A percentile compares a stretch with the other conserved stretches of the same genome.
phyloP scores from a whole-genome alignment of 2,113 vertebrate species.

The Cyphomyrus plagiostoma region DNA sequence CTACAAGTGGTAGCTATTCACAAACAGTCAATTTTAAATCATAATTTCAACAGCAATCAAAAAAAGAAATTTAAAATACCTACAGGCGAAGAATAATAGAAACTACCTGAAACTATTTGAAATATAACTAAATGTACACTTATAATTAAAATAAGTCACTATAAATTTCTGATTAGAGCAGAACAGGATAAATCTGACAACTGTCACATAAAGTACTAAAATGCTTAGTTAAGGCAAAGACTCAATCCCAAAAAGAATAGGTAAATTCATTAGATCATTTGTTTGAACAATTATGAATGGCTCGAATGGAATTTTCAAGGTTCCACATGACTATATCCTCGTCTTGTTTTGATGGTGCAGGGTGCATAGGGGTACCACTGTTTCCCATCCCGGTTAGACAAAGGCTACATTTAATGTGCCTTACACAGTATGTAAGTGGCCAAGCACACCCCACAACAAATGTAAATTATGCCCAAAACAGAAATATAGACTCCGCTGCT shows the following conservation, averaged over 20 bases:
- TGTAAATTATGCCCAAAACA: conserved; percentile 54
- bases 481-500: conserved; percentile 55
- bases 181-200: neutral
- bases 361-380: conserved; percentile 63
- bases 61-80: neutral
- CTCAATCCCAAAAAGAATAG: neutral
- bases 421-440: conserved; percentile 54
- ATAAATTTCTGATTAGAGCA: conserved; percentile 7
- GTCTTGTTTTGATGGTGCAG: conserved; percentile 51
- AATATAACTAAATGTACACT: neutral
- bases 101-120: neutral
- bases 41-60: neutral
- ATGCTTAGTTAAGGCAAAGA: neutral
- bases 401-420: conserved; percentile 72
- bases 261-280: neutral
- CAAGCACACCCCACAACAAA: conserved; percentile 67
- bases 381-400: conserved; percentile 60
- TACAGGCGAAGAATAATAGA: neutral
- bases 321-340: conserved; percentile 52
- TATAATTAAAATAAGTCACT: neutral
- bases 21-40: neutral
- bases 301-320: conserved; percentile 60
- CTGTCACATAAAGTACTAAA: neutral
- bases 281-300: conserved; percentile 39
- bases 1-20: neutral